phyloP scores from a whole-genome alignment of 2,888 invertebrate species.

The Bellardia bayeri region DNA sequence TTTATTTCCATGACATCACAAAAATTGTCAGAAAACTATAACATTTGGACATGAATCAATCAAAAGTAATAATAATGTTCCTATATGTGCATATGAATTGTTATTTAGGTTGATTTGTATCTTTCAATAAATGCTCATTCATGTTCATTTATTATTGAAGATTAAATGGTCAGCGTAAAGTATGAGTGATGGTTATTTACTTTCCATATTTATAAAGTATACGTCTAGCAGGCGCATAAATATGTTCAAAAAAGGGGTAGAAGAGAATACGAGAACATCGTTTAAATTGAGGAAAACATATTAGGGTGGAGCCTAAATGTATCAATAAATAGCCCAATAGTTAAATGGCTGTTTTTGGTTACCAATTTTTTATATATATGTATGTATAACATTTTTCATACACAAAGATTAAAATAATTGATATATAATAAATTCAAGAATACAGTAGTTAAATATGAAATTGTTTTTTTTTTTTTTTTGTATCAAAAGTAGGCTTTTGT shows the following conservation, averaged over 20 bases:
- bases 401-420: too few species aligned
- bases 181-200: conserved; percentile 11
- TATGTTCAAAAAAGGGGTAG: neutral
- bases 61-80: neutral
- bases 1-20: neutral
- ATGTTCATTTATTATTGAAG: neutral
- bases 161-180: neutral
- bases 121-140: neutral
- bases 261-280: too few species aligned
- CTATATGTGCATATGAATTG: neutral
- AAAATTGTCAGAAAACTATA: conserved; percentile 26
- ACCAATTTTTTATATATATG: too few species aligned
- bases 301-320: too few species aligned
- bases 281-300: too few species aligned
- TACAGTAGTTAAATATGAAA: too few species aligned
- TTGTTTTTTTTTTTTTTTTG: too few species aligned
- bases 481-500: too few species aligned
- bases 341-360: too few species aligned
- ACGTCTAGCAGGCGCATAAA: neutral
- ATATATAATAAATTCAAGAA: too few species aligned
- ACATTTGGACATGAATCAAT: conserved; percentile 45
- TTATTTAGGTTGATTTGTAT: neutral
- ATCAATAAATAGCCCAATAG: too few species aligned
- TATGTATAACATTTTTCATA: too few species aligned
- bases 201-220: neutral